phyloP scores from a whole-genome alignment of 2,797 vertebrate species.

The Sebastes nivosus region DNA sequence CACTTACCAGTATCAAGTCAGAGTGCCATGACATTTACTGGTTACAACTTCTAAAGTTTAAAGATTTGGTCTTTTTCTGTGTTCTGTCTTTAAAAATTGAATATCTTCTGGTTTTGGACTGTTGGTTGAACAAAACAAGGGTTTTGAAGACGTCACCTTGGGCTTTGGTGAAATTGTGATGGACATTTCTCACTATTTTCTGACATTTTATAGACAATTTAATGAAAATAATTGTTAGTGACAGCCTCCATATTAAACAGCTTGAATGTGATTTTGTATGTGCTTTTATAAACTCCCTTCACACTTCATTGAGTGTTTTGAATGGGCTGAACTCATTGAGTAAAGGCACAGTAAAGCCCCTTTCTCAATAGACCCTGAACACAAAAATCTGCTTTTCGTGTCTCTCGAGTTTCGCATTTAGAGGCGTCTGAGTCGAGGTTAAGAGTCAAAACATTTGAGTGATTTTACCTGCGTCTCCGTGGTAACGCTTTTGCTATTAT shows the following conservation, averaged over 20 bases:
- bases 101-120: not conserved
- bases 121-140: not conserved
- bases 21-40: not conserved
- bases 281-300: not conserved
- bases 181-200: not conserved
- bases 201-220: not conserved
- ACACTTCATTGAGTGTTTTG: constrained; percentile 16
- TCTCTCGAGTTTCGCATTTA: constrained; percentile 36
- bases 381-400: constrained; percentile 27
- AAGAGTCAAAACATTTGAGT: constrained; percentile 49
- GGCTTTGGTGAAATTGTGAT: not conserved
- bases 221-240: not conserved
- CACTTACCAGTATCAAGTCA: not conserved
- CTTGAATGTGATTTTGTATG: not conserved
- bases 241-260: not conserved
- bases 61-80: not conserved
- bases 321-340: constrained; percentile 9
- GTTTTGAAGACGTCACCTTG: not conserved
- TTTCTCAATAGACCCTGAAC: constrained; percentile 5
- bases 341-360: not conserved
- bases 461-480: constrained; percentile 64
- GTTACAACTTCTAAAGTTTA: not conserved
- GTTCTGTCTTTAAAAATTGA: not conserved
- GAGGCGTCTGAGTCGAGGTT: constrained; percentile 42
- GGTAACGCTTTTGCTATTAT: constrained; percentile 55